These are phyloP conservation scores for Nothoprocta perdicaria DNA, from an alignment of 2,113 vertebrate species.

Conservation along the genomic window DNA sequence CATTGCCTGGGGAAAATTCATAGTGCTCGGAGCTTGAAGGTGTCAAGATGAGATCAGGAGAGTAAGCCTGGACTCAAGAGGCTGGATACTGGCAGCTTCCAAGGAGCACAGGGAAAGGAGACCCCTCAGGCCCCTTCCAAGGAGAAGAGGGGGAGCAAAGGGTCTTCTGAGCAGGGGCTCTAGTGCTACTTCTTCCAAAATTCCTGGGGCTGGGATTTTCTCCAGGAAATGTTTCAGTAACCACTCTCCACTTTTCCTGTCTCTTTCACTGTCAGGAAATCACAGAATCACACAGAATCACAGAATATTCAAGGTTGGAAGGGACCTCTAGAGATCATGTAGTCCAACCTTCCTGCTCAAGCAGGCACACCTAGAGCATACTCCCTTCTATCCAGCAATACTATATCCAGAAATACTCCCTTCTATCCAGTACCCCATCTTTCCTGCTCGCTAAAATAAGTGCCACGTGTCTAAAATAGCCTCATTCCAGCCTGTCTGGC, in stretches of 20 bases:
- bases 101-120: background rate
- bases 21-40: background rate
- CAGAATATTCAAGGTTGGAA: no score
- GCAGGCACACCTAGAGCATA: no score
- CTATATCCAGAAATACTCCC: no score
- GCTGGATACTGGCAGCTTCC: background rate
- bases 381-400: background rate
- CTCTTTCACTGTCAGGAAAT: constrained; percentile 25
- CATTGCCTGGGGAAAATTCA: background rate
- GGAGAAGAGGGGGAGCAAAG: background rate
- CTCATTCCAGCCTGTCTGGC: background rate
- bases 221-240: constrained; percentile 36
- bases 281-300: no score
- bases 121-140: no score
- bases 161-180: background rate
- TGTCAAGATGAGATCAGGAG: background rate
- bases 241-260: background rate
- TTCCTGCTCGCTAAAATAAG: constrained; percentile 39
- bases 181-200: background rate
- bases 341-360: no score
- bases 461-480: constrained; percentile 26
- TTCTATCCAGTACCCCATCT: background rate
- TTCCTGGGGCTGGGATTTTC: background rate
- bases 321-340: no score
- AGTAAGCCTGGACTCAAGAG: background rate